Evolutionary conservation across 1,140 invertebrate genomes (phyloP).

Genomic region (Drosophila punjabiensis): DNA sequence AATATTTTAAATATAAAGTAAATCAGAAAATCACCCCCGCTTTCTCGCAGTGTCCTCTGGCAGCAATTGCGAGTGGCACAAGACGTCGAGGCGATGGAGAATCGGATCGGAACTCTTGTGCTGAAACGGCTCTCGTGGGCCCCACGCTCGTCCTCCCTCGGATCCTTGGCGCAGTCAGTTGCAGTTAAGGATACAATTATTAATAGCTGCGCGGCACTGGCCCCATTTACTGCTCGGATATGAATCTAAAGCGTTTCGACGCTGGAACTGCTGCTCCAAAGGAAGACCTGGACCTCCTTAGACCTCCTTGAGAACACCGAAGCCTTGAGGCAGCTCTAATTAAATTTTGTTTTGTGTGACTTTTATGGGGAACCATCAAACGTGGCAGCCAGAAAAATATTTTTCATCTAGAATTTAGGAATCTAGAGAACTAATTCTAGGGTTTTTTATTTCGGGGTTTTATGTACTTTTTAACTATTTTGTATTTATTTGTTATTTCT

Average conservation of each 20-base stretch:
- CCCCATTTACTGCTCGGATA: conserved; percentile 27
- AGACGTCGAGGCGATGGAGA: conserved; percentile 47
- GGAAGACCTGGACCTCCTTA: not conserved
- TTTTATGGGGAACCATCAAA: conserved; percentile 6
- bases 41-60: conserved; percentile 17
- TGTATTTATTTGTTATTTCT: too few species aligned
- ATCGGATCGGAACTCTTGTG: conserved; percentile 72
- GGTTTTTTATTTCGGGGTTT: not conserved
- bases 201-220: conserved; percentile 36
- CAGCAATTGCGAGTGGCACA: conserved; percentile 22
- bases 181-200: conserved; percentile 52
- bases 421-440: not conserved
- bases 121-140: conserved; percentile 65
- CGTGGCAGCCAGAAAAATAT: not conserved
- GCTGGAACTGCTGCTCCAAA: not conserved
- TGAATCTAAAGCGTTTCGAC: conserved; percentile 22
- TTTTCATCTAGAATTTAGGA: not conserved
- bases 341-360: conserved; percentile 12
- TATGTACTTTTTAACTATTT: not conserved
- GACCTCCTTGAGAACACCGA: not conserved
- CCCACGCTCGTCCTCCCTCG: not conserved
- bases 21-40: not conserved
- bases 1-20: not conserved
- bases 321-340: conserved; percentile 10
- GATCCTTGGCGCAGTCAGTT: conserved; percentile 15